Evolutionary conservation across 2,113 vertebrate genomes (phyloP), one percentile per base, ranked within the genome.

Genomic region (Xyrauchen texanus): DNA sequence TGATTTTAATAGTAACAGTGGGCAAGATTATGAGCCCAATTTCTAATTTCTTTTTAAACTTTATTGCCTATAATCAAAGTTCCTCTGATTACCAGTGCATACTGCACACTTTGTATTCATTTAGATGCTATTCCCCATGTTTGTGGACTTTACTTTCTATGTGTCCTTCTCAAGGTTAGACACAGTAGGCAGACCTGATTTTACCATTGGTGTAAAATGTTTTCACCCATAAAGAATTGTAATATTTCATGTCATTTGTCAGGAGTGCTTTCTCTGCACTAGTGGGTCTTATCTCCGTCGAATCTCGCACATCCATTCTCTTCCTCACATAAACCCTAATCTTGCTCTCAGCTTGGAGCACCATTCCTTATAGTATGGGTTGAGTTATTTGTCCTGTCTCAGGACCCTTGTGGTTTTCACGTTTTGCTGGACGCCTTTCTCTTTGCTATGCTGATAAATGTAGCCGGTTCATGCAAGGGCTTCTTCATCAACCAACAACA

Each of bases 201-300:
- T 61, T n/a, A 63, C 15, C 46, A 34, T 5, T 51, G 60, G 46
- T 74, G 72, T 74, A 63, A 74, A 74, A 74, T 9, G 72, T 34
- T 51, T 74, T 74, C 72, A 62, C 58, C 60, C 58, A 74, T 74
- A 74, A 74, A 74, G 58, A 51, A 51, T 63, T 74, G 72, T 74
- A 74, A 74, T 74, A 63, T 63, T 51, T 74, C 72, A 42, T 62
- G 72, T 63, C 58, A 51, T 74, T 74, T 63, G 72, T 74, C 70
- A 61, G 70, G 9, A 11, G 9, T 9, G n/a, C 42, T 47, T 47
- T 16, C 58, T 74, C 72, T 62, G 72, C 58, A 62, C 72, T 49
- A 13, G 57, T 51, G 72, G 46, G 10, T 74, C 72, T 74, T 74
- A 74, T 74, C 72, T 13, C 44, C 3, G 44, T 5, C 34, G n/a